A percentile compares a stretch with the other conserved stretches of the same genome.
These are phyloP conservation scores for Desoria tigrina DNA, from an alignment of 2,888 invertebrate species.

Conservation along the genomic window DNA sequence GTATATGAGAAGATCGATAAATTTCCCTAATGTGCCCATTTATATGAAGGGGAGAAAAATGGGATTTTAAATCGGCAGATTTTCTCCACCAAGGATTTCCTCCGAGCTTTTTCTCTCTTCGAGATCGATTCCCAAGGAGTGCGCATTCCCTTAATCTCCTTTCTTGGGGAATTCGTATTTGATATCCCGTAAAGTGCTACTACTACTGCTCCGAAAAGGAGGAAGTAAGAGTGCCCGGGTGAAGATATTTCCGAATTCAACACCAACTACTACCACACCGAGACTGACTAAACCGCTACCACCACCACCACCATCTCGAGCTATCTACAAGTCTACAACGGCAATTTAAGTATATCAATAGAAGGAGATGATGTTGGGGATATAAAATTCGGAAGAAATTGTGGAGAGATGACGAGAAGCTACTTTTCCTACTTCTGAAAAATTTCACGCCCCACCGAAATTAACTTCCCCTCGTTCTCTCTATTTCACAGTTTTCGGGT, in stretches of 20 bases:
- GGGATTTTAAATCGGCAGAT: slow-evolving; percentile 53
- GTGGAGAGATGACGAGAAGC: background rate
- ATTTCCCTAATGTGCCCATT: slow-evolving; percentile 53
- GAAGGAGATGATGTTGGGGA: background rate
- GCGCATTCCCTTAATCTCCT: slow-evolving; percentile 52
- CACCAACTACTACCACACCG: too few relatives aligned
- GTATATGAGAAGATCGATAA: slow-evolving; percentile 51
- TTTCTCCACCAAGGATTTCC: slow-evolving; percentile 49
- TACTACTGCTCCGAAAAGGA: background rate
- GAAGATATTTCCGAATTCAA: too few relatives aligned
- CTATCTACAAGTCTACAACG: too few relatives aligned
- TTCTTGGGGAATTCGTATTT: slow-evolving; percentile 2
- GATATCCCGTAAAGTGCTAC: background rate
- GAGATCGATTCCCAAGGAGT: slow-evolving; percentile 51
- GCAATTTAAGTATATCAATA: too few relatives aligned
- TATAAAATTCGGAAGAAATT: slow-evolving; percentile 3
- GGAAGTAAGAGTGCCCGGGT: background rate
- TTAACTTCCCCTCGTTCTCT: slow-evolving; percentile 51
- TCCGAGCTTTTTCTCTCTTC: slow-evolving; percentile 37
- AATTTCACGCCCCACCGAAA: slow-evolving; percentile 54
- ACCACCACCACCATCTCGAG: background rate
- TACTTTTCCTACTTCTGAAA: slow-evolving; percentile 35
- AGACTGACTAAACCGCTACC: too few relatives aligned
- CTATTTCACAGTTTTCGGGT: slow-evolving; percentile 54
- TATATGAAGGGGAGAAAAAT: slow-evolving; percentile 53